These are phyloP conservation scores for Phyllotreta striolata DNA, from an alignment of 2,888 invertebrate genomes.

Conservation along the genomic window DNA sequence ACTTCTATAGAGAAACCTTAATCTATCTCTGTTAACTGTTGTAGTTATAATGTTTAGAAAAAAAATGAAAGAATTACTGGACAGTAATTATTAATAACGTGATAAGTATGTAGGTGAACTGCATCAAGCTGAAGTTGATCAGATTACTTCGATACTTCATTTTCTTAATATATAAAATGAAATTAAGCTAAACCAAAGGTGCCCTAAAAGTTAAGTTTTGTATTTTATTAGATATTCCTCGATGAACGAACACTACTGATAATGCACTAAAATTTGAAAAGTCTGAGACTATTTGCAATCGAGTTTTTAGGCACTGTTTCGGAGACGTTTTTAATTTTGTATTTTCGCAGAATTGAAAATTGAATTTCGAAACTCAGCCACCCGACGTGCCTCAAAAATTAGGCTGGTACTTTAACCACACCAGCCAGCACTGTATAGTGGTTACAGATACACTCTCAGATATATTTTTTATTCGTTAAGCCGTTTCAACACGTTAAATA, in stretches of 20 bases:
- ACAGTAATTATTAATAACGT: conserved; percentile 54
- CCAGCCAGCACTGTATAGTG: too few relatives aligned
- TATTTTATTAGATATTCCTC: conserved; percentile 47
- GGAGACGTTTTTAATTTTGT: conserved; percentile 22
- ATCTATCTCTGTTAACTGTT: conserved; percentile 59
- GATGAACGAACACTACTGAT: conserved; percentile 20
- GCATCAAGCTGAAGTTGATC: conserved; percentile 45
- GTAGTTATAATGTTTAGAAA: conserved; percentile 56
- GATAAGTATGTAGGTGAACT: conserved; percentile 57
- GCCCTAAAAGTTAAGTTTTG: conserved; percentile 76
- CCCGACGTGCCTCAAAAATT: too few relatives aligned
- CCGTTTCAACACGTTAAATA: too few relatives aligned
- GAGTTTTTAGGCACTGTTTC: conserved; percentile 51
- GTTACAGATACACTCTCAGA: too few relatives aligned
- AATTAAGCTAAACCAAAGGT: conserved; percentile 86
- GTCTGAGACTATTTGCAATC: conserved; percentile 36
- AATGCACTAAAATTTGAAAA: conserved; percentile 10
- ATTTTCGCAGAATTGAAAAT: conserved; percentile 25
- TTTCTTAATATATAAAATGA: conserved; percentile 57
- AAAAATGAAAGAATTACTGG: conserved; percentile 52
- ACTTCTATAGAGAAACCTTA: conserved; percentile 46
- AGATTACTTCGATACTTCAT: conserved; percentile 47
- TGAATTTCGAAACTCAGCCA: too few relatives aligned
- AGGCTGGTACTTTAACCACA: too few relatives aligned
- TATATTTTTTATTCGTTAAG: too few relatives aligned